A percentile compares a stretch with the other conserved stretches of the same genome.
Evolutionary conservation across 2,888 invertebrate species (phyloP).

Genomic region (Coelogynopora nodosa): DNA sequence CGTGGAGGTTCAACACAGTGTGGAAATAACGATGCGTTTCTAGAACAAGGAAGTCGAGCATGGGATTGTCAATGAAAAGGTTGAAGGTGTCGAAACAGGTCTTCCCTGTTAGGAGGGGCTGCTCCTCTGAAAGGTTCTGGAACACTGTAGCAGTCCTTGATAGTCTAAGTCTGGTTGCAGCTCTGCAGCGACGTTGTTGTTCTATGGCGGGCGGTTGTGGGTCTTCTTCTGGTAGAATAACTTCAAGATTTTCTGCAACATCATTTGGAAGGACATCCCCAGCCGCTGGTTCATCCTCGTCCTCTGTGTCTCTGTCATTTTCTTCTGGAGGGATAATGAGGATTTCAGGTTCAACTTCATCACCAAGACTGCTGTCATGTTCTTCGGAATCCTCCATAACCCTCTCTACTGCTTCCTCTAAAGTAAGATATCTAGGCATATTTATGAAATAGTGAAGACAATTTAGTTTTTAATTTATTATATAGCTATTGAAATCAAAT

Average conservation of each 20-base stretch:
- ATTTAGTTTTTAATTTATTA: not conserved
- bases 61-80: slow-evolving; percentile 11
- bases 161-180: not conserved
- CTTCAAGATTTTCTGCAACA: not conserved
- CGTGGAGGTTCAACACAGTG: not conserved
- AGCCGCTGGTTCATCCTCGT: not conserved
- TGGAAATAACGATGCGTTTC: not conserved
- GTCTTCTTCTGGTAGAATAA: not conserved
- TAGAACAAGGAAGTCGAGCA: slow-evolving; percentile 1
- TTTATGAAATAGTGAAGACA: not conserved
- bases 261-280: not conserved
- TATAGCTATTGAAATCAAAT: too few relatives aligned
- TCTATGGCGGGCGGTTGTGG: not conserved
- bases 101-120: not conserved
- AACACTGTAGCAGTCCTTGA: not conserved
- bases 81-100: not conserved
- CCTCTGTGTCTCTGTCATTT: not conserved
- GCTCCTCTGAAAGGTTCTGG: not conserved
- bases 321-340: not conserved
- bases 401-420: not conserved
- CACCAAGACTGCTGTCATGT: too few relatives aligned
- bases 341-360: not conserved
- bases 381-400: not conserved
- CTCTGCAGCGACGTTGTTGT: not conserved
- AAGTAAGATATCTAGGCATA: not conserved